Evolutionary conservation across 2,888 invertebrate genomes (phyloP).

Genomic region (Acrocera orbiculus): DNA sequence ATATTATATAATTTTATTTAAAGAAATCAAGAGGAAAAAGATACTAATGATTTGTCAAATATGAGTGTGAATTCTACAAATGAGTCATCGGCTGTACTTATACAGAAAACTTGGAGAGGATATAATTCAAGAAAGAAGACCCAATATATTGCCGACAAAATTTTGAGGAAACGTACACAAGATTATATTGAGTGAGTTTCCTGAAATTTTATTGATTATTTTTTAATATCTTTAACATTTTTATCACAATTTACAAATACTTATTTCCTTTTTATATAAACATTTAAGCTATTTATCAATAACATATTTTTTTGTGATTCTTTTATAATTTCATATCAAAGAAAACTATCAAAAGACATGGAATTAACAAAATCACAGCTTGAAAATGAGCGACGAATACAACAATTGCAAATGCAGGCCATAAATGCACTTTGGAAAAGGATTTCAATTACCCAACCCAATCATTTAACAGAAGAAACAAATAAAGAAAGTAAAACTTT

Average conservation of each 20-base stretch:
- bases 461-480: not conserved
- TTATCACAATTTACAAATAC: too few relatives aligned
- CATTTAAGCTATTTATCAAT: too few relatives aligned
- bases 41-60: constrained; percentile 18
- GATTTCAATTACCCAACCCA: constrained; percentile 45
- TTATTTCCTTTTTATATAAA: too few relatives aligned
- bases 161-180: constrained; percentile 59
- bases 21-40: constrained; percentile 20
- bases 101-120: constrained; percentile 76
- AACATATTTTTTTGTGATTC: too few relatives aligned
- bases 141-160: constrained; percentile 39
- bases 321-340: constrained; percentile 24
- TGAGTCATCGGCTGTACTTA: constrained; percentile 50
- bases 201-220: not conserved
- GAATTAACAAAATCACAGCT: constrained; percentile 67
- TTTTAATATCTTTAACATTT: not conserved
- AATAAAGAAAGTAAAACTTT: constrained; percentile 7
- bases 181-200: constrained; percentile 68
- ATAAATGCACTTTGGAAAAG: constrained; percentile 82
- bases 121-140: constrained; percentile 53
- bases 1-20: constrained; percentile 6
- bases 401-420: constrained; percentile 77
- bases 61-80: constrained; percentile 18
- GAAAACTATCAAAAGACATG: constrained; percentile 68
- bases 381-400: constrained; percentile 69